These are phyloP conservation scores for Conomelus anceps DNA, from an alignment of 2,888 invertebrate species.

Conservation along the genomic window DNA sequence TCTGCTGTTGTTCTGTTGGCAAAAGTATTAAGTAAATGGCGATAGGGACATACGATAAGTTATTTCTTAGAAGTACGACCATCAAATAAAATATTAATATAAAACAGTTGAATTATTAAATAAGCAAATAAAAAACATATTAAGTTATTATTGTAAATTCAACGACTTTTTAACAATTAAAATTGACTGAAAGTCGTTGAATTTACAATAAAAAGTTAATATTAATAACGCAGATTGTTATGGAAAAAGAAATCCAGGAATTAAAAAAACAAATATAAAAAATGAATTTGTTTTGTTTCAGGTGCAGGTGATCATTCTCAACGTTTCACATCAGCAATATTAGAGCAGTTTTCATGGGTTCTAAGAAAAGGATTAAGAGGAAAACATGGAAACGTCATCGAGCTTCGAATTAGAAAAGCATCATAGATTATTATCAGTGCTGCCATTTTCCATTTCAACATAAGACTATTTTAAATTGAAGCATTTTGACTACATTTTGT, in stretches of 20 bases:
- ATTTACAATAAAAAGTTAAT: too few species aligned
- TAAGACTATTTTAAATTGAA: background rate
- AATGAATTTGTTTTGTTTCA: background rate
- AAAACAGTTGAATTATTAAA: too few species aligned
- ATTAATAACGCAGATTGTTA: too few species aligned
- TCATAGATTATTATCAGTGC: background rate
- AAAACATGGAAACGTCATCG: background rate
- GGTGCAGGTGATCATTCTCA: background rate
- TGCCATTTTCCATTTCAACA: background rate
- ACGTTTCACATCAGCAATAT: background rate
- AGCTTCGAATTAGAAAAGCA: background rate
- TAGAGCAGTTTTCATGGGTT: background rate
- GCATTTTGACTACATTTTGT: background rate
- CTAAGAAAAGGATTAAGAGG: background rate
- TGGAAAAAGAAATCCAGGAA: background rate
- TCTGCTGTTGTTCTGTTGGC: too few species aligned
- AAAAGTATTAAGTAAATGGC: too few species aligned
- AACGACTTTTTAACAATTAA: too few species aligned
- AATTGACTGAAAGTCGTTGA: too few species aligned
- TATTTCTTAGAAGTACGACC: too few species aligned
- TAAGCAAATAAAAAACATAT: too few species aligned
- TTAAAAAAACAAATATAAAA: background rate
- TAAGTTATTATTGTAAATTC: too few species aligned
- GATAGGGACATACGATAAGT: too few species aligned
- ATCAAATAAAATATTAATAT: too few species aligned